Percentiles rank a stretch among this genome's conserved stretches.
These are phyloP conservation scores for Rosalia funebris DNA, from an alignment of 2,888 invertebrate genomes.

Conservation along the genomic window DNA sequence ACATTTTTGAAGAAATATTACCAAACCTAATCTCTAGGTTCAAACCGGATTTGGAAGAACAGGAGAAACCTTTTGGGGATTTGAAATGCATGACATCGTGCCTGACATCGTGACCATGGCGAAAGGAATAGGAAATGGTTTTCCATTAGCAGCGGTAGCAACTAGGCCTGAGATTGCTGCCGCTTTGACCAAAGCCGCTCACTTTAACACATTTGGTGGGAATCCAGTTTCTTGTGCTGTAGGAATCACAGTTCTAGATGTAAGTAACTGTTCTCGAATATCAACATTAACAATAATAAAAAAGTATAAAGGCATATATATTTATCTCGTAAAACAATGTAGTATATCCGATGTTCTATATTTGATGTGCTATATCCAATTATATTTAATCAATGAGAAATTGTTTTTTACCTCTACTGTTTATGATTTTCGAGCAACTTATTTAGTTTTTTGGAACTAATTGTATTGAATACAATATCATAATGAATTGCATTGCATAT, in stretches of 20 bases:
- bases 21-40: slow-evolving; percentile 71
- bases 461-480: no score
- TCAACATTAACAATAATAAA: no score
- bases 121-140: slow-evolving; percentile 95
- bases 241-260: slow-evolving; percentile 92
- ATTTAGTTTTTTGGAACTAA: no score
- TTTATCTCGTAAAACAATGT: no score
- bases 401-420: no score
- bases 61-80: slow-evolving; percentile 97
- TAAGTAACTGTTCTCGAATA: no score
- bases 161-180: slow-evolving; percentile 89
- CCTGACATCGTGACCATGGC: slow-evolving; percentile 98
- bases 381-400: no score
- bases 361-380: no score
- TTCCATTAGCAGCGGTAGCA: slow-evolving; percentile 94
- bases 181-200: slow-evolving; percentile 77
- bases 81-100: slow-evolving; percentile 82
- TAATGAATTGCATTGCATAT: no score
- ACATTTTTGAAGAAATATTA: background rate
- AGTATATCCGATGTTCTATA: no score
- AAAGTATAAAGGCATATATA: no score
- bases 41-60: slow-evolving; percentile 97
- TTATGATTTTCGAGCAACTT: no score
- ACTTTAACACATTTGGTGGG: slow-evolving; percentile 97
- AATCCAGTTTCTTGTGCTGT: slow-evolving; percentile 91